Evolutionary conservation across 2,113 vertebrate species (phyloP), one percentile per base, ranked within the genome.

Genomic region (Condylura cristata): DNA sequence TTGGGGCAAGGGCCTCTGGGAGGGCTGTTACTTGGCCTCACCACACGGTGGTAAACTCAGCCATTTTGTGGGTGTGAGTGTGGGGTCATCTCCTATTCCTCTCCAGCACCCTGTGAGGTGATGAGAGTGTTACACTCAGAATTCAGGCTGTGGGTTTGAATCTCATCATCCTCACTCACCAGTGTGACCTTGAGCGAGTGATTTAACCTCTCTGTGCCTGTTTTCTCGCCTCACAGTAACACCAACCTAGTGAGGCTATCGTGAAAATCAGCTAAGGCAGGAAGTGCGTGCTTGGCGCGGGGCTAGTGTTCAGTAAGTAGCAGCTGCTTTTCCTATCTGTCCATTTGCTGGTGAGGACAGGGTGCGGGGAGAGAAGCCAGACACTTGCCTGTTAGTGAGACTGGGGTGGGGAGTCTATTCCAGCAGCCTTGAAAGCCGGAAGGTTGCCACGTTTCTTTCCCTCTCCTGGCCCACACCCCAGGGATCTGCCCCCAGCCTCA

Each of bases 191-290:
- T 84, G 39, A 80, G 82, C 53, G 51, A 72, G 22, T 37, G 30
- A 58, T 51, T 60, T 81, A 65, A 37, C 26, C 14, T 82, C 48
- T 84, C 51, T 86, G 41, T 79, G 70, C 75, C 44, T 91, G 63
- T 78, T 89, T 66, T 78, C 48, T 83, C 39, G 41, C 88, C 61
- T 78, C n/a, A n/a, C n/a, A n/a, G 34, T 91, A 86, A 88, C 4
- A 32, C 30, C 60, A 53, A 41, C 56, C 41, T 80, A 66, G 32
- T 72, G 24, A 90, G 61, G 53, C 8, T 30, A 11, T 51, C 56
- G 4, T 87, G 61, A 90, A 37, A 37, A 80, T 87, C 88, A 78
- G 60, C 41, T 78, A 63, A 90, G 70, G 41, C 46, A 17, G 18
- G 2, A 2, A 71, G 41, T 70, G 39, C 12, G 83, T 44, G 41